These are phyloP conservation scores for Naja naja DNA, from an alignment of 2,113 vertebrate species.

Conservation along the genomic window DNA sequence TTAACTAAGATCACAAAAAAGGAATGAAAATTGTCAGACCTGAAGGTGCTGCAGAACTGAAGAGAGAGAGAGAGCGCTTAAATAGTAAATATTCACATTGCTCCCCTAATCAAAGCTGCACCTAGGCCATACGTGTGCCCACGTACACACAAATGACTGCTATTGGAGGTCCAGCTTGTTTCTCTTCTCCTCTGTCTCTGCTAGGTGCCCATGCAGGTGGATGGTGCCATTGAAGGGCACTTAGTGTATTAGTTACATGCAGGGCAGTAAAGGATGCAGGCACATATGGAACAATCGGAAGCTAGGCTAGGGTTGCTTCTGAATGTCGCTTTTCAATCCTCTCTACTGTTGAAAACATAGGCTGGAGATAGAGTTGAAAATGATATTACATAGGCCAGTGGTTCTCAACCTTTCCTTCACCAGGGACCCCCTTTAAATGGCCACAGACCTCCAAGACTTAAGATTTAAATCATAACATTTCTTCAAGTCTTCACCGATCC, in stretches of 20 bases:
- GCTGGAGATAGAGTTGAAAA: not conserved
- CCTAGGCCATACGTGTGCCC: no score
- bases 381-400: not conserved
- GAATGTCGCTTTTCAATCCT: not conserved
- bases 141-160: no score
- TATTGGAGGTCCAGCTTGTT: not conserved
- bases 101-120: not conserved
- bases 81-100: not conserved
- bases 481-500: not conserved
- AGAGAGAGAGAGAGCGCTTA: not conserved
- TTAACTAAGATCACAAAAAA: accelerated
- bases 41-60: not conserved
- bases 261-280: accelerated
- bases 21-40: not conserved
- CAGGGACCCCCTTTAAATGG: not conserved
- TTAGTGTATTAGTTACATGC: accelerated
- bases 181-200: accelerated
- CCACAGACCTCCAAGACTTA: not conserved
- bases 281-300: not conserved
- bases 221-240: not conserved
- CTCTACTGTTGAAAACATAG: not conserved
- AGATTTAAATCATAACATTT: not conserved
- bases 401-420: not conserved
- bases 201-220: not conserved
- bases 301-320: not conserved